phyloP scores from a whole-genome alignment of 2,888 invertebrate species.

The Invenusta paracnida region DNA sequence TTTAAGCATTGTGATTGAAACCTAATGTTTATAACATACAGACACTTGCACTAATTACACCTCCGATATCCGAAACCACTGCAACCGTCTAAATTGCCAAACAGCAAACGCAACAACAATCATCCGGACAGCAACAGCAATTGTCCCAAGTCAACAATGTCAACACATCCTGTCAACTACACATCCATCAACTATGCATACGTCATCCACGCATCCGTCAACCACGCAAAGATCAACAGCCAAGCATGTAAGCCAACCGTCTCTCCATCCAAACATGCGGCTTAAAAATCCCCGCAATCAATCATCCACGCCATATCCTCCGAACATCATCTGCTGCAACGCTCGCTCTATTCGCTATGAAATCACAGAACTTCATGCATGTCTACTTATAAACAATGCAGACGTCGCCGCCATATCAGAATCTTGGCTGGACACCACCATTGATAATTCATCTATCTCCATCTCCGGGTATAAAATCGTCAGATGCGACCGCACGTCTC shows the following conservation, averaged over 20 bases:
- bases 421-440: not conserved
- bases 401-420: not conserved
- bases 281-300: not conserved
- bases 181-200: not conserved
- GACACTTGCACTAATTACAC: no score
- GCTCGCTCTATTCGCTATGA: not conserved
- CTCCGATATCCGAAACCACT: not conserved
- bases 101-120: no score
- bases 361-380: not conserved
- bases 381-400: conserved; percentile 8
- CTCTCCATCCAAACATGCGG: not conserved
- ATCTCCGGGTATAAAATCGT: conserved; percentile 5
- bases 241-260: not conserved
- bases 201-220: not conserved
- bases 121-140: not conserved
- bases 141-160: not conserved
- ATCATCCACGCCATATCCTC: not conserved
- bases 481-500: conserved; percentile 9
- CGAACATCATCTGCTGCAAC: not conserved
- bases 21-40: no score
- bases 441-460: not conserved
- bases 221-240: not conserved
- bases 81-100: not conserved
- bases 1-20: no score
- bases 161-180: not conserved